phyloP scores from a whole-genome alignment of 2,113 vertebrate species.

The Bostrychus sinensis region DNA sequence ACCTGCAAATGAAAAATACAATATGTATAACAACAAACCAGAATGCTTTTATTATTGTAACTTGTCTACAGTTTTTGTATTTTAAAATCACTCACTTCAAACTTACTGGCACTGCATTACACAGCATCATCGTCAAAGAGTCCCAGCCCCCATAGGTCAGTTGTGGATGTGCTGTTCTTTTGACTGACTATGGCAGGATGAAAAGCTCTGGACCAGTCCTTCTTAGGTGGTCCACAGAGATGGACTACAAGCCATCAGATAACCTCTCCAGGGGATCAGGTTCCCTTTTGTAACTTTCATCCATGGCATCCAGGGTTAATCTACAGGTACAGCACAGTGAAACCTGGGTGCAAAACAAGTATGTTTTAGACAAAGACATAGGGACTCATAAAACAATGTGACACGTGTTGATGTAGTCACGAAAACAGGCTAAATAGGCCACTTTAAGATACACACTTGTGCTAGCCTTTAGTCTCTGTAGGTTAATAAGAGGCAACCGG shows the following conservation, averaged over 20 bases:
- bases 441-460: too few relatives aligned
- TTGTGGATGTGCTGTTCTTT: slow-evolving; percentile 76
- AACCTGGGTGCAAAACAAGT: too few relatives aligned
- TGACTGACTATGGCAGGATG: slow-evolving; percentile 80
- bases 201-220: slow-evolving; percentile 78
- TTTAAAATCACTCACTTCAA: slow-evolving; percentile 65
- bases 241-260: slow-evolving; percentile 78
- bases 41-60: too few relatives aligned
- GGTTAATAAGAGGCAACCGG: too few relatives aligned
- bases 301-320: slow-evolving; percentile 72
- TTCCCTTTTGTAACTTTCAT: slow-evolving; percentile 81
- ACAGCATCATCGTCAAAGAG: slow-evolving; percentile 55
- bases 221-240: slow-evolving; percentile 83
- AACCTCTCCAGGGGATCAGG: slow-evolving; percentile 78
- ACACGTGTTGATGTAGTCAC: slow-evolving; percentile 13
- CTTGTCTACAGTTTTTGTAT: too few relatives aligned
- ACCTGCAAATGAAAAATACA: too few relatives aligned
- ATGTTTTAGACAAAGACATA: slow-evolving; percentile 22
- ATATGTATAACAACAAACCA: too few relatives aligned
- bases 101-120: slow-evolving; percentile 57
- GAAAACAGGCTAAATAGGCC: too few relatives aligned
- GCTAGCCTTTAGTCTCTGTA: too few relatives aligned
- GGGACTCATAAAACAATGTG: slow-evolving; percentile 16
- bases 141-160: slow-evolving; percentile 67
- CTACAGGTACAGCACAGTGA: slow-evolving; percentile 29